Percentiles rank a stretch among this genome's conserved stretches.
Evolutionary conservation across 2,797 vertebrate genomes (phyloP).

Genomic region (Hipposideros larvatus): DNA sequence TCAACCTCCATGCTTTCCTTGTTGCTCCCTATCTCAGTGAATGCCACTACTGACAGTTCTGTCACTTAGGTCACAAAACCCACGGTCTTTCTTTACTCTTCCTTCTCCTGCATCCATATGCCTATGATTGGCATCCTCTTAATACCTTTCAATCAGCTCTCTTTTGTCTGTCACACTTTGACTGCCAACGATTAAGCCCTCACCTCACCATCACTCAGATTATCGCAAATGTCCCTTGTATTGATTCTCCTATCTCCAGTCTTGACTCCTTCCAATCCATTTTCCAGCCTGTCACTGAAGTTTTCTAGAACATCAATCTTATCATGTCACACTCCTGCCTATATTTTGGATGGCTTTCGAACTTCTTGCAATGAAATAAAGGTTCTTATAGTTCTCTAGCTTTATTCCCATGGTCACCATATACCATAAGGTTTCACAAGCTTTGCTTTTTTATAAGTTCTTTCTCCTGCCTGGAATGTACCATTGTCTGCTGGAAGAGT

Average conservation of each 20-base stretch:
- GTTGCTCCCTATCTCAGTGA: neutral
- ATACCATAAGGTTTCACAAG: neutral
- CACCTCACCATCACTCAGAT: neutral
- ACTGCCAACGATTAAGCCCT: neutral
- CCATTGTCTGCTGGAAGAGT: neutral
- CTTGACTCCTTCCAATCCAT: neutral
- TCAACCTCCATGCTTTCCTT: fast-evolving
- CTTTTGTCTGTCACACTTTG: neutral
- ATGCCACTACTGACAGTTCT: neutral
- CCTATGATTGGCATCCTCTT: neutral
- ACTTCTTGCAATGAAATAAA: neutral
- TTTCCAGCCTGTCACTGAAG: neutral
- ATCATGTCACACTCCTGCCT: neutral
- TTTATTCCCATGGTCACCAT: neutral
- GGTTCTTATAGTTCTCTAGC: neutral
- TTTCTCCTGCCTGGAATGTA: neutral
- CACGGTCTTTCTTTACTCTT: neutral
- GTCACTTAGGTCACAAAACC: neutral
- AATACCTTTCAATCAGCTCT: neutral
- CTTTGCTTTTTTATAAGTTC: neutral
- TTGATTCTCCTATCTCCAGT: neutral
- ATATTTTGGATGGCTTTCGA: neutral
- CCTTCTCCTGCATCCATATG: neutral
- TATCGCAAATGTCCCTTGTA: neutral
- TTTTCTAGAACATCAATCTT: neutral